Evolutionary conservation across 2,888 invertebrate genomes (phyloP).

Genomic region (Marronus borbonicus): DNA sequence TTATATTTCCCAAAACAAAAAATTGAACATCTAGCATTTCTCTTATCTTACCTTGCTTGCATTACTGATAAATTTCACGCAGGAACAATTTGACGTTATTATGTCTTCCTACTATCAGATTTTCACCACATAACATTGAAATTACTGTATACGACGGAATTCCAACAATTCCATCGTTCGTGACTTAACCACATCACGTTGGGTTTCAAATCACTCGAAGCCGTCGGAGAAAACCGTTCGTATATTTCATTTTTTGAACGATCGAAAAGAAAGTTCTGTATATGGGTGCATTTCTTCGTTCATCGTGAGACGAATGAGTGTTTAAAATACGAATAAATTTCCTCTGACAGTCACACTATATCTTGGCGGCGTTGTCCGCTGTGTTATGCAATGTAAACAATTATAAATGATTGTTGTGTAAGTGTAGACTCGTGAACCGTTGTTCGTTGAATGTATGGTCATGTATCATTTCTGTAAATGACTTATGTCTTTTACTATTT

Average conservation of each 20-base stretch:
- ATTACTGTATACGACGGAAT: background rate
- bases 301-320: constrained; percentile 10
- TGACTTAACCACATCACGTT: constrained; percentile 19
- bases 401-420: constrained; percentile 35
- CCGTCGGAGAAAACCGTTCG: background rate
- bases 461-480: constrained; percentile 35
- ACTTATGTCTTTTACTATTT: constrained; percentile 26
- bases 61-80: background rate
- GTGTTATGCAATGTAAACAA: constrained; percentile 40
- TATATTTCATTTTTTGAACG: constrained; percentile 3
- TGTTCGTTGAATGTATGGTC: constrained; percentile 21
- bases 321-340: constrained; percentile 37
- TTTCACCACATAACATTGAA: background rate
- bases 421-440: constrained; percentile 42
- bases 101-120: background rate
- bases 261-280: constrained; percentile 15
- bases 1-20: no score
- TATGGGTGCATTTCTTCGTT: constrained; percentile 8
- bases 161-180: constrained; percentile 21
- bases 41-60: no score
- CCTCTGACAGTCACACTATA: constrained; percentile 28
- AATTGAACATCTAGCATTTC: no score
- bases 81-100: background rate
- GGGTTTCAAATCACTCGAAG: no score
- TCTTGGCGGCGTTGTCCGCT: constrained; percentile 15